Percentiles rank a stretch among this genome's conserved stretches.
These are phyloP conservation scores for Antechinus stuartii DNA, from an alignment of 2,113 vertebrate genomes.

Conservation along the genomic window DNA sequence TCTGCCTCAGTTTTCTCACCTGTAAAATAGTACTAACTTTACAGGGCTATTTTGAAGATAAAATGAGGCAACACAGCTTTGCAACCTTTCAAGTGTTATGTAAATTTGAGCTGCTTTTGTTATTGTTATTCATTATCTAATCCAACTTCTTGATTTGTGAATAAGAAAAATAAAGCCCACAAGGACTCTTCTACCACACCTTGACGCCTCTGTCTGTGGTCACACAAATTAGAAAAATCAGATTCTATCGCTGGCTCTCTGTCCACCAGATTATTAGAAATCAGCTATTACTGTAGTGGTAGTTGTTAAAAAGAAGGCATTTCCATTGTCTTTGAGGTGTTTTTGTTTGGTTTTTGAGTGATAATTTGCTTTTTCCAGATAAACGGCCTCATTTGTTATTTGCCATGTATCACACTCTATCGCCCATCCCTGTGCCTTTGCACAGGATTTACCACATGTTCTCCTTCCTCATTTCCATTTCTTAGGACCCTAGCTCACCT, in stretches of 20 bases:
- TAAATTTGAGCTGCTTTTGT: neutral
- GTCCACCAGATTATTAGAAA: neutral
- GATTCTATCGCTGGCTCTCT: neutral
- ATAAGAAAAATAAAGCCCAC: too few species aligned
- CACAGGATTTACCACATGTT: too few species aligned
- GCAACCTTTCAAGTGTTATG: neutral
- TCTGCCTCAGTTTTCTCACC: neutral
- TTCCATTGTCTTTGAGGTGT: neutral
- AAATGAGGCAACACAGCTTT: neutral
- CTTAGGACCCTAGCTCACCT: neutral
- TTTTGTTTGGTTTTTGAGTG: neutral
- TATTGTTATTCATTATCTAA: neutral
- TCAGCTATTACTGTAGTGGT: neutral
- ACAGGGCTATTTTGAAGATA: neutral
- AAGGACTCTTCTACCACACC: too few species aligned
- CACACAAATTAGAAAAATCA: neutral
- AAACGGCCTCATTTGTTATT: neutral
- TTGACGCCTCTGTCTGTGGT: too few species aligned
- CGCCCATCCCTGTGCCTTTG: too few species aligned
- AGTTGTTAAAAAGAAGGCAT: neutral
- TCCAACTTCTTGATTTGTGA: too few species aligned
- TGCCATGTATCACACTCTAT: too few species aligned
- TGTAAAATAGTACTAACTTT: neutral
- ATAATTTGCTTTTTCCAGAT: neutral
- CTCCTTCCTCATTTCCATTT: neutral